Evolutionary conservation across 2,888 invertebrate species (phyloP).

Genomic region (Mactromeris polynyma): DNA sequence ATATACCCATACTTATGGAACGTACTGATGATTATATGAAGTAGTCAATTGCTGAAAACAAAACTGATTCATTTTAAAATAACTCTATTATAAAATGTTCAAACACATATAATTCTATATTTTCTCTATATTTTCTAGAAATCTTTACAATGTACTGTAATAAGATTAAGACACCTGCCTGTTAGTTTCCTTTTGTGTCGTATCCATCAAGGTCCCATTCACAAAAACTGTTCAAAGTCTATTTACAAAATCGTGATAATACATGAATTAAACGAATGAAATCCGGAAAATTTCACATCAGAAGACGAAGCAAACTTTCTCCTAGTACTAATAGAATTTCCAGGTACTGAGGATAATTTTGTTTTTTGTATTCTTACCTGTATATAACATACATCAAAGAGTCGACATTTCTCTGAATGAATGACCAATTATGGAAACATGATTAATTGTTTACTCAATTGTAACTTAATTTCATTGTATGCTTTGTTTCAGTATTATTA

Average conservation of each 20-base stretch:
- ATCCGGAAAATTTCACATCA: neutral
- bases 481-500: neutral
- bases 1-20: too few relatives aligned
- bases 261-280: neutral
- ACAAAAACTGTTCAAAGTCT: neutral
- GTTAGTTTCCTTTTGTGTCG: neutral
- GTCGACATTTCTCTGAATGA: neutral
- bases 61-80: too few relatives aligned
- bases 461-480: neutral
- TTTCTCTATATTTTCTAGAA: too few relatives aligned
- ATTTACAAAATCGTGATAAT: neutral
- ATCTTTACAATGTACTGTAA: neutral
- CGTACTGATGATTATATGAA: too few relatives aligned
- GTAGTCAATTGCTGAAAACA: too few relatives aligned
- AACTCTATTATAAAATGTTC: too few relatives aligned
- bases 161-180: neutral
- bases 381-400: neutral
- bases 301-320: neutral
- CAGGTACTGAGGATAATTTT: neutral
- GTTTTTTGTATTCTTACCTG: slow-evolving; percentile 14
- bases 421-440: neutral
- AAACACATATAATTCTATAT: too few relatives aligned
- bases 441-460: neutral
- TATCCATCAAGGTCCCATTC: neutral
- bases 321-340: neutral